Base-by-base conservation (phyloP, 1,140 invertebrate genomes). In the Cardiocondyla obscurior region DNA sequence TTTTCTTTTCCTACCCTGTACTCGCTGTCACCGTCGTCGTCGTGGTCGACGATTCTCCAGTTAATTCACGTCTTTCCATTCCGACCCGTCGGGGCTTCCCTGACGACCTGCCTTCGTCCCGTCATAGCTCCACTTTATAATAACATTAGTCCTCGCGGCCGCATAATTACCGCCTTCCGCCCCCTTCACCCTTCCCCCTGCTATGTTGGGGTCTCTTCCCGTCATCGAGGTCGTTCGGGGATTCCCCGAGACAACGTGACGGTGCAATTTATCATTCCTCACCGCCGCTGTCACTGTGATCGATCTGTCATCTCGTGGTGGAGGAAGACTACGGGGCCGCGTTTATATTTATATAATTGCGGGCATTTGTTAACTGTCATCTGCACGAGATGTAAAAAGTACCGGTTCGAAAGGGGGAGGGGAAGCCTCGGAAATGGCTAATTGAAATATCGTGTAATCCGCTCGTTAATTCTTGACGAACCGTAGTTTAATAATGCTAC, bases 31-130 rank as follows among this genome's bases (percentile, higher is more conserved):
- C 33, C 22, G 7, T 46, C 25, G 25, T 46, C 1, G 42, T 51
- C 44, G 28, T 46, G 6, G 19, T 8, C 25, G 55, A 42, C 22
- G 72, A 60, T 46, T 42, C 62, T 79, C 62, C 19, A 67, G 30
- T 77, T 77, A 77, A 67, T 67, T 79, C 74, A 19, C 49, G 46
- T 55, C 74, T 53, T 67, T 79, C 74, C 33, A 79, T 79, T 79
- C 25, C 12, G 49, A n/a, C 25, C 14, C 22, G 22, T 55, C 33
- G 49, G 33, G 46, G 33, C 46, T 67, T 79, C 46, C 46, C 46
- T 8, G 46, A 53, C 62, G 33, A 53, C 22, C 46, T 46, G 46
- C 58, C 44, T 65, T 39, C 46, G 74, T 39, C 44, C 51, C 57
- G 57, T 67, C 60, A 67, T 33, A 33, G 25, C 28, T 42, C 46